Evolutionary conservation across 1,140 invertebrate genomes (phyloP).

Genomic region (Drosophila ercepeae): DNA sequence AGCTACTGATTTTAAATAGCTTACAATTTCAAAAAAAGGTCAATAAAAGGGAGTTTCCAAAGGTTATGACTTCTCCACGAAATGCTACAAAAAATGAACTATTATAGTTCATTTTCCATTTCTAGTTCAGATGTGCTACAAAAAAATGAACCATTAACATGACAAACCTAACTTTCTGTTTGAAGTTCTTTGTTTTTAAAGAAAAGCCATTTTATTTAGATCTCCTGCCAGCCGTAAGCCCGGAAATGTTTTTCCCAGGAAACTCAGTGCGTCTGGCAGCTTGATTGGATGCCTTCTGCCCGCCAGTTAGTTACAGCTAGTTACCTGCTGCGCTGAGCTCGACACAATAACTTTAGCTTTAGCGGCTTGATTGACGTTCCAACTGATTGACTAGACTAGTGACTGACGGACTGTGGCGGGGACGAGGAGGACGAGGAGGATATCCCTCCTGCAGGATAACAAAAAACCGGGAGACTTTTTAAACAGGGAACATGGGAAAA

Average conservation of each 20-base stretch:
- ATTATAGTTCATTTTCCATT: no score
- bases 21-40: background rate
- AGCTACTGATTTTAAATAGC: background rate
- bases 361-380: constrained; percentile 45
- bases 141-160: no score
- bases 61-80: no score
- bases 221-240: background rate
- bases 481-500: constrained; percentile 58
- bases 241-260: background rate
- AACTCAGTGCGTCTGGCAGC: background rate
- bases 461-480: constrained; percentile 30
- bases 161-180: no score
- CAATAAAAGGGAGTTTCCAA: background rate
- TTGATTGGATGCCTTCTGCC: constrained; percentile 25
- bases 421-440: no score
- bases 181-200: background rate
- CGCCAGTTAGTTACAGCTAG: constrained; percentile 51
- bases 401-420: constrained; percentile 44
- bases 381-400: constrained; percentile 59
- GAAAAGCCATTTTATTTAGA: background rate
- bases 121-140: no score
- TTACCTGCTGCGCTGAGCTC: constrained; percentile 57
- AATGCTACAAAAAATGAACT: no score
- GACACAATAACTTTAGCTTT: constrained; percentile 42
- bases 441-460: constrained; percentile 37